Conservation (phyloP, 37 sponge, comb jelly and placozoan genomes). For the Hormiphora californensis region DNA sequence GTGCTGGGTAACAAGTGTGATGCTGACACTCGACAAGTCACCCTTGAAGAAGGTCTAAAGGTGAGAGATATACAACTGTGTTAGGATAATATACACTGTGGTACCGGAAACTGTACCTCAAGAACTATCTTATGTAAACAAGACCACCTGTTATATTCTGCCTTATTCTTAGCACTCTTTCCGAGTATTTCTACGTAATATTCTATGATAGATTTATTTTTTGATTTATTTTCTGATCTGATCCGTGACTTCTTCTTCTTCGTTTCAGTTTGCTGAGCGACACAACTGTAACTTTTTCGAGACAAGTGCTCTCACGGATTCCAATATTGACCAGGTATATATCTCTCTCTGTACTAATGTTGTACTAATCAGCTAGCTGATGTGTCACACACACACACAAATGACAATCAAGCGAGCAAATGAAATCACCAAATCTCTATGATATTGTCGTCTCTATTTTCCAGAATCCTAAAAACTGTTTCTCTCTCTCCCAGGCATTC, state of each 20-base stretch:
- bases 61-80: too few relatives aligned
- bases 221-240: neutral
- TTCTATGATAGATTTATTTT: neutral
- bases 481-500: conserved; percentile 22
- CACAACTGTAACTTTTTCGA: conserved; percentile 27
- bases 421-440: too few relatives aligned
- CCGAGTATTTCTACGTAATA: neutral
- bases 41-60: neutral
- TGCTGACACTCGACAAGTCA: conserved; percentile 4
- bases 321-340: neutral
- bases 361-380: neutral
- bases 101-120: too few relatives aligned
- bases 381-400: too few relatives aligned
- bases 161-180: too few relatives aligned
- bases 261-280: neutral
- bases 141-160: too few relatives aligned
- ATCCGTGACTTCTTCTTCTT: too few relatives aligned
- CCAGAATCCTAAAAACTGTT: too few relatives aligned
- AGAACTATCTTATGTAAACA: too few relatives aligned
- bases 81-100: too few relatives aligned
- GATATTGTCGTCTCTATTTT: too few relatives aligned
- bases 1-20: conserved; percentile 20
- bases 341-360: neutral
- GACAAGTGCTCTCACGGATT: neutral
- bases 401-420: too few relatives aligned